Evolutionary conservation across 1,140 invertebrate genomes (phyloP).

Genomic region (Drosophila murphyi): DNA sequence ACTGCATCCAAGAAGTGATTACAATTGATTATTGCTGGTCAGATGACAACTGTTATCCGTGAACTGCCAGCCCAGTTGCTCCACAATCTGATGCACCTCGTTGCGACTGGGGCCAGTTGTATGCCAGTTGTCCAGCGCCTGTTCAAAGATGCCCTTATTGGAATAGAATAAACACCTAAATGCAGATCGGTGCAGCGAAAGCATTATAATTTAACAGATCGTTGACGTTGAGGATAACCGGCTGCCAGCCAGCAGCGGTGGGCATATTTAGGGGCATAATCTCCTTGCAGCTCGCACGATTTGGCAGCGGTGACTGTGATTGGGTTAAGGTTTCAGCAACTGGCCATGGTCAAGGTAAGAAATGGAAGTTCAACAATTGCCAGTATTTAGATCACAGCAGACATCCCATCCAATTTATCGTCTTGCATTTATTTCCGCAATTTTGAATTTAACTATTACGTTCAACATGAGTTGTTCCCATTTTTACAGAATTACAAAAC

Average conservation of each 20-base stretch:
- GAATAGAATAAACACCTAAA: conserved; percentile 96
- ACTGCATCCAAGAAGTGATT: conserved; percentile 98
- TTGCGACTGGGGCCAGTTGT: conserved; percentile 94
- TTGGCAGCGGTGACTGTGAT: no score
- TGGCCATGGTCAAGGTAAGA: neutral
- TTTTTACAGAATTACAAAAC: conserved; percentile 20
- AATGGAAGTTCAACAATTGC: no score
- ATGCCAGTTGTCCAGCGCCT: conserved; percentile 97
- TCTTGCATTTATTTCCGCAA: conserved; percentile 10
- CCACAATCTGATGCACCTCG: conserved; percentile 94
- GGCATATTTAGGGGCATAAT: conserved; percentile 10
- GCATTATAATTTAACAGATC: conserved; percentile 87
- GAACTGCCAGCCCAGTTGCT: conserved; percentile 97
- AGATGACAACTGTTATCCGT: conserved; percentile 97
- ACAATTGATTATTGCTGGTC: conserved; percentile 99
- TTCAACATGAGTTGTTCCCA: conserved; percentile 37
- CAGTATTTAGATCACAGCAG: neutral
- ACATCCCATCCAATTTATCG: neutral
- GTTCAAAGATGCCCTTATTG: conserved; percentile 96
- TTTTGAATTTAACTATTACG: conserved; percentile 35
- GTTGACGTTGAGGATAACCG: conserved; percentile 64
- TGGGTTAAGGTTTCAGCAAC: no score
- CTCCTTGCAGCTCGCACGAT: conserved; percentile 23
- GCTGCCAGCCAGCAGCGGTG: conserved; percentile 21
- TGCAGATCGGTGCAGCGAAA: conserved; percentile 91